Evolutionary conservation across 2,113 vertebrate species (phyloP).

Genomic region (Polypterus senegalus): DNA sequence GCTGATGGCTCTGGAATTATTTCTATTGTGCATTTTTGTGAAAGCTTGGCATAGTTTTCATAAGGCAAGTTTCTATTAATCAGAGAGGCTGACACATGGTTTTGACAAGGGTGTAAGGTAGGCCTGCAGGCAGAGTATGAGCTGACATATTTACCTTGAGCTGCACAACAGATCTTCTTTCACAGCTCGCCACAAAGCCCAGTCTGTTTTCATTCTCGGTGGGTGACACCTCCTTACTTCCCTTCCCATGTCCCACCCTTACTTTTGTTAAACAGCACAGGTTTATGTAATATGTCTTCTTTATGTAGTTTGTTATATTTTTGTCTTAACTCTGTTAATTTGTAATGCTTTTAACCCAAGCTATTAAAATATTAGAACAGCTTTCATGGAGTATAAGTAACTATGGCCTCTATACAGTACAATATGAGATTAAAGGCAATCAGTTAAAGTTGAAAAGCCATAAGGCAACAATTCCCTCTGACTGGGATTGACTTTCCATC

Average conservation of each 20-base stretch:
- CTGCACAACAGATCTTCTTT: conserved; percentile 25
- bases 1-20: conserved; percentile 6
- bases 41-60: conserved; percentile 10
- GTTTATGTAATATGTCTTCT: conserved; percentile 3
- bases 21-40: neutral
- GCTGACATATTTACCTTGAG: conserved; percentile 19
- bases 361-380: no score
- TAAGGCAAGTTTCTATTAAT: conserved; percentile 9
- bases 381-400: no score
- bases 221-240: conserved; percentile 13
- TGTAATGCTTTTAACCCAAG: no score
- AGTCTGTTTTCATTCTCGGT: conserved; percentile 25
- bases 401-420: no score
- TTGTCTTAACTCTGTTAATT: conserved; percentile 1
- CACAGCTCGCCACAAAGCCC: conserved; percentile 4
- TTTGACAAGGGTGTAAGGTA: conserved; percentile 23
- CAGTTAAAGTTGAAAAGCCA: no score
- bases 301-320: conserved; percentile 3
- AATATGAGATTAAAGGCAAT: no score
- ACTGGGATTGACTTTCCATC: no score
- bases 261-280: conserved; percentile 8
- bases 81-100: conserved; percentile 13
- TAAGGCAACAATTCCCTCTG: no score
- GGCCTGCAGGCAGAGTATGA: conserved; percentile 21
- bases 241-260: conserved; percentile 1